Conservation (phyloP, 92 coral and sea anemone genomes). For the Diadumene lineata region DNA sequence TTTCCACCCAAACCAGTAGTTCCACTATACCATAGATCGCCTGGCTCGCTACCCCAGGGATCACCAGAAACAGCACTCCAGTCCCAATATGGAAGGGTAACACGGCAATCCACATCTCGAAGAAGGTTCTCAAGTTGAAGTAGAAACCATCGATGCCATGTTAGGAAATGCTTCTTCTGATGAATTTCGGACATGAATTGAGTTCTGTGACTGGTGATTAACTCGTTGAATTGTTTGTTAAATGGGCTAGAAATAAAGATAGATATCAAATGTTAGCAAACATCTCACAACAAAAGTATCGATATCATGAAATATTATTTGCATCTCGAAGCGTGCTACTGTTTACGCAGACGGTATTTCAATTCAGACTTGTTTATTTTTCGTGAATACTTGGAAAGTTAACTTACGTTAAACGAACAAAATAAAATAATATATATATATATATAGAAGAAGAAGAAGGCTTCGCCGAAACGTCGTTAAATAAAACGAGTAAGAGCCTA, state of each 20-base stretch:
- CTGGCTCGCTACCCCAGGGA: conserved; percentile 29
- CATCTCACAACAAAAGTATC: too few relatives aligned
- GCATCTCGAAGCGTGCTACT: too few relatives aligned
- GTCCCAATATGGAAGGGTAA: conserved; percentile 67
- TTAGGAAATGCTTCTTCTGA: conserved; percentile 24
- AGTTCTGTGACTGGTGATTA: conserved; percentile 51
- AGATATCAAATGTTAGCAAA: too few relatives aligned
- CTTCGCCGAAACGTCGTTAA: too few relatives aligned
- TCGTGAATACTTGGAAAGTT: too few relatives aligned
- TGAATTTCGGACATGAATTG: conserved; percentile 37
- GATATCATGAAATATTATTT: too few relatives aligned
- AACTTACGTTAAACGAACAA: too few relatives aligned
- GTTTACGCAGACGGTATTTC: too few relatives aligned
- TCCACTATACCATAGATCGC: conserved; percentile 45
- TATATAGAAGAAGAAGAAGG: too few relatives aligned
- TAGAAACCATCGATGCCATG: conserved; percentile 64
- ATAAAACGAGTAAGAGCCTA: too few relatives aligned
- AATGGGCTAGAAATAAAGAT: conserved; percentile 11
- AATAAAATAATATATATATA: too few relatives aligned
- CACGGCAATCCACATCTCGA: conserved; percentile 43
- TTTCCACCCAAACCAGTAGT: conserved; percentile 50
- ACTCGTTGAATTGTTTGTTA: conserved; percentile 46
- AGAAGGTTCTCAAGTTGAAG: conserved; percentile 55
- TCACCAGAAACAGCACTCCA: conserved; percentile 52
- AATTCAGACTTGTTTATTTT: too few relatives aligned